These are phyloP conservation scores for Protonemura montana DNA, from an alignment of 2,888 invertebrate species.

Conservation along the genomic window DNA sequence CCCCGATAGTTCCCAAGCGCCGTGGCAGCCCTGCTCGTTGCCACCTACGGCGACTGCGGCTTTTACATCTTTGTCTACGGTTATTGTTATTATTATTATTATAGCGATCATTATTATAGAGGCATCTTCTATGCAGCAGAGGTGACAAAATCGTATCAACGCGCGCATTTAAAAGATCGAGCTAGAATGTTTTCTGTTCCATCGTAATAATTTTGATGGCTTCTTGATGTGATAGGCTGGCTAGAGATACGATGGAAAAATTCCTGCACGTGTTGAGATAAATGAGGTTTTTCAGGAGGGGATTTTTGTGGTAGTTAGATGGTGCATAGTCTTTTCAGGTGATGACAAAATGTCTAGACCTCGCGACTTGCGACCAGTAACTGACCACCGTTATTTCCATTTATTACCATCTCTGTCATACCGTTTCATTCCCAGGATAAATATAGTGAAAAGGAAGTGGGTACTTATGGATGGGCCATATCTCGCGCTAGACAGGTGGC, in stretches of 20 bases:
- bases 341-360: not conserved
- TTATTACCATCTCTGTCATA: not conserved
- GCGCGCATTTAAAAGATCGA: not conserved
- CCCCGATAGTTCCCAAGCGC: not conserved
- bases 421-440: not conserved
- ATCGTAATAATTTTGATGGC: not conserved
- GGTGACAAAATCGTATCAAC: not conserved
- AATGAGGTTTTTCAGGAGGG: constrained; percentile 8
- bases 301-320: not conserved
- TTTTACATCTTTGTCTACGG: too few relatives aligned
- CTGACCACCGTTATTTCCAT: not conserved
- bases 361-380: not conserved
- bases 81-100: not conserved
- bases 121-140: not conserved
- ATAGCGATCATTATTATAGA: too few relatives aligned
- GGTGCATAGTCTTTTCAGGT: not conserved
- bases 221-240: not conserved
- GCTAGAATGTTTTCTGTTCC: not conserved
- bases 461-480: constrained; percentile 7
- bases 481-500: constrained; percentile 27
- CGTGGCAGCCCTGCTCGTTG: too few relatives aligned
- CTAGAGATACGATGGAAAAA: not conserved
- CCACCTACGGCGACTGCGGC: too few relatives aligned
- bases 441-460: constrained; percentile 4
- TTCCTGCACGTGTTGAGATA: constrained; percentile 27